Base-by-base conservation (phyloP, 2,888 invertebrate genomes). In the Cepaea hortensis region DNA sequence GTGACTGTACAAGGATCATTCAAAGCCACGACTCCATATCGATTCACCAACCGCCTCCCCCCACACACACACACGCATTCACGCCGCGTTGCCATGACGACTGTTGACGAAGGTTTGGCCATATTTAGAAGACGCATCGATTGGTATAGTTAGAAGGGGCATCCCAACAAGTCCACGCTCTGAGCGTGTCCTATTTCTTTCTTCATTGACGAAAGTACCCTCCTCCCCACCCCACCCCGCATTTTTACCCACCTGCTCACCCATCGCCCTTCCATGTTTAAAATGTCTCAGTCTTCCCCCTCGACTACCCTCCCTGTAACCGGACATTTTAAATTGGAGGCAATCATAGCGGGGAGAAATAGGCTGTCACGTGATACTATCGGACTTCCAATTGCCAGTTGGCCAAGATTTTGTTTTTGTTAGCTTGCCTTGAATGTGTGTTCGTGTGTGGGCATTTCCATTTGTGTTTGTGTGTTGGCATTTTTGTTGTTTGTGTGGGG, bases 81-180 rank as follows among this genome's bases (percentile, higher is more conserved):
- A 77, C 50, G n/a, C 50, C 50, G 70, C 23, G 70, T 81, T 70
- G 70, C 81, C 81, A 81, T 81, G 50, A 70, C 81, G 81, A 81
- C 81, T 6, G 48, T 46, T 81, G 48, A 70, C 81, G 81, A n/a
- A 81, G 35, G 81, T 81, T 68, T 81, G 81, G 81, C 81, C 81
- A 81, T 81, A 81, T 81, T 81, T 81, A 81, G 81, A 81, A n/a
- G 70, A 46, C 68, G 11, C 15, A 81, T 81, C 81, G 81, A 81
- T 81, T 50, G 70, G 81, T 81, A 11, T 50, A 50, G 70, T 81
- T 81, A 81, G 81, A 81, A 81, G 70, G 81, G 81, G 68, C 81
- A 81, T 48, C 68, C n/a, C 70, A 11, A 48, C 48, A 61, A 23
- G 50, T 70, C n/a, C 35, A 11, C n/a, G 70, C 18, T 81, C 81